phyloP scores from a whole-genome alignment of 2,797 vertebrate species.

The Takifugu rubripes region DNA sequence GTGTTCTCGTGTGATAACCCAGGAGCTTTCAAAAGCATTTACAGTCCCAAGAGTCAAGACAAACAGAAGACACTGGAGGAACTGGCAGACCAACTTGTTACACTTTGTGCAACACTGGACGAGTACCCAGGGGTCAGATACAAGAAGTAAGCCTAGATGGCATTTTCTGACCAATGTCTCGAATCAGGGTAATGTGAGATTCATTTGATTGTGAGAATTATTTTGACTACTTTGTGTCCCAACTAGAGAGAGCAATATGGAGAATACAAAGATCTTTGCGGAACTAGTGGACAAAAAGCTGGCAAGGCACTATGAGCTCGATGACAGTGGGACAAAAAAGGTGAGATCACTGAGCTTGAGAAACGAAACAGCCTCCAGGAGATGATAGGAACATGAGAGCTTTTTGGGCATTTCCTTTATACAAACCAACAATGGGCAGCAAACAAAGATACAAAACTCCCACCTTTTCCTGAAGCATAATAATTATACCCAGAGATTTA shows the following conservation, averaged over 20 bases:
- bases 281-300: slow-evolving; percentile 88
- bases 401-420: background rate
- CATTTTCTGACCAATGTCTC: background rate
- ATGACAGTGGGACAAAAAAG: slow-evolving; percentile 87
- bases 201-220: background rate
- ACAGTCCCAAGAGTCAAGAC: slow-evolving; percentile 80
- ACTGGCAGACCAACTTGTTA: slow-evolving; percentile 88
- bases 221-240: slow-evolving; percentile 3
- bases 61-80: slow-evolving; percentile 76
- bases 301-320: slow-evolving; percentile 82
- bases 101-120: slow-evolving; percentile 89
- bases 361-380: slow-evolving; percentile 25
- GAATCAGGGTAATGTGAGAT: background rate
- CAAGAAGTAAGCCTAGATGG: slow-evolving; percentile 78
- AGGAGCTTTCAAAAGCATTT: slow-evolving; percentile 87
- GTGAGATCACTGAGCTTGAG: slow-evolving; percentile 65
- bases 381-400: background rate
- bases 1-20: slow-evolving; percentile 89
- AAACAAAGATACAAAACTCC: background rate
- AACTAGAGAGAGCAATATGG: slow-evolving; percentile 78
- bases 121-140: slow-evolving; percentile 94
- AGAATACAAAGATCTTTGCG: slow-evolving; percentile 84
- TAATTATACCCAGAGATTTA: too few relatives aligned
- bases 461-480: slow-evolving; percentile 9
- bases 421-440: background rate